Base-by-base conservation (phyloP, 2,888 invertebrate species). In the Uloborus plumipes region DNA sequence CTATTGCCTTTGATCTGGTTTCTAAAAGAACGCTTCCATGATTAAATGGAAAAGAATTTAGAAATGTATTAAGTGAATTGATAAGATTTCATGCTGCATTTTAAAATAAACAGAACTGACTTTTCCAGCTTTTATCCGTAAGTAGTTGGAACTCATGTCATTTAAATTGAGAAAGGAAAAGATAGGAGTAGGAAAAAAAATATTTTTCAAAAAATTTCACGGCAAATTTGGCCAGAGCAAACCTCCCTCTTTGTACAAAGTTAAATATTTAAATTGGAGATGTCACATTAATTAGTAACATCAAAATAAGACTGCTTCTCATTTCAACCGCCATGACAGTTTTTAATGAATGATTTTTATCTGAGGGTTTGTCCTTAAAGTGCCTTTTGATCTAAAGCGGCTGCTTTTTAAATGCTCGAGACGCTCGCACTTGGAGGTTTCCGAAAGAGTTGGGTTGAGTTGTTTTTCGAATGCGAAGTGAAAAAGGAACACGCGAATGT, bases 231-330 rank as follows among this genome's bases (percentile, higher is more conserved):
- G 64, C 67, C 70, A 58, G 47, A 64, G 80, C 69, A 81, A 81
- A 81, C 74, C 58, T 50, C n/a, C n/a, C 74, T 74, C 80, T 81
- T 81, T 81, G 73, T 81, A 74, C 75, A 74, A 81, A 75, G 80
- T 81, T 81, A 81, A 81, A 81, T 81, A 81, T 81, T 81, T 81
- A 81, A 81, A 81, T 81, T 81, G 69, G 39, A 58, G 62, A 73
- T 80, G 79, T 70, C 64, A 65, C 74, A 81, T 81, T 81, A 81
- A 81, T 81, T 81, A 80, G 80, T 62, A 64, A 72, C 80, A 81
- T 80, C 80, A 67, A 74, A 81, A 81, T 69, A 81, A 74, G 31
- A 61, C 55, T 64, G n/a, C 31, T 73, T 72, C 53, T 49, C 49
- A 13, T 18, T 62, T 62, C 51, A 61, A 26, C 53, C n/a, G 64